These are phyloP conservation scores for Theonella swinhoei DNA, from an alignment of 37 sponge, comb jelly and placozoan species.

Conservation along the genomic window DNA sequence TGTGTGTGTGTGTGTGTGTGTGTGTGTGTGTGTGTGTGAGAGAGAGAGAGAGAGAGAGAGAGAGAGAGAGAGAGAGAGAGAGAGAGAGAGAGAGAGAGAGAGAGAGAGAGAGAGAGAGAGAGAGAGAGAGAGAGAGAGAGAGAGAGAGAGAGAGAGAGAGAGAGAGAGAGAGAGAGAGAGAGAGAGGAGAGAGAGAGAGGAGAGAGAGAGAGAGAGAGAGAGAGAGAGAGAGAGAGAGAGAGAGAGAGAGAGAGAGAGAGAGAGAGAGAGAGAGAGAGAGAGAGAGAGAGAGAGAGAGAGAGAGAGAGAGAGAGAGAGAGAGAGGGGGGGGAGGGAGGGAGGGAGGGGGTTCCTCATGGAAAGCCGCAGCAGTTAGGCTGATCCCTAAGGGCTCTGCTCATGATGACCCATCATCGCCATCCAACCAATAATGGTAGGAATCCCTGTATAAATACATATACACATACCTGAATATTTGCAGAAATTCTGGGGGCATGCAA, in stretches of 20 bases:
- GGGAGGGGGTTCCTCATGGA: neutral
- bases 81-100: neutral
- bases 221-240: constrained; percentile 23
- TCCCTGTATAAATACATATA: no score
- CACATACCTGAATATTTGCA: no score
- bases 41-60: neutral
- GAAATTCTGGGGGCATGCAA: no score
- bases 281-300: neutral
- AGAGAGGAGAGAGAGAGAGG: constrained; percentile 23
- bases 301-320: neutral
- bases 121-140: neutral
- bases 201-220: constrained; percentile 24
- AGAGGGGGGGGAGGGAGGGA: neutral
- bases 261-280: neutral
- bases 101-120: neutral
- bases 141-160: neutral
- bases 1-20: no score
- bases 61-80: neutral
- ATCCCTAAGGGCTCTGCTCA: no score
- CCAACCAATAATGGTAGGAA: no score
- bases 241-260: constrained; percentile 18
- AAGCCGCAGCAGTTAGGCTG: no score
- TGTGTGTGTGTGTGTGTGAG: no score
- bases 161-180: constrained; percentile 23
- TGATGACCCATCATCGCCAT: no score